A percentile compares a stretch with the other conserved stretches of the same genome.
phyloP scores from a whole-genome alignment of 2,113 vertebrate species.

The Callipepla californica region DNA sequence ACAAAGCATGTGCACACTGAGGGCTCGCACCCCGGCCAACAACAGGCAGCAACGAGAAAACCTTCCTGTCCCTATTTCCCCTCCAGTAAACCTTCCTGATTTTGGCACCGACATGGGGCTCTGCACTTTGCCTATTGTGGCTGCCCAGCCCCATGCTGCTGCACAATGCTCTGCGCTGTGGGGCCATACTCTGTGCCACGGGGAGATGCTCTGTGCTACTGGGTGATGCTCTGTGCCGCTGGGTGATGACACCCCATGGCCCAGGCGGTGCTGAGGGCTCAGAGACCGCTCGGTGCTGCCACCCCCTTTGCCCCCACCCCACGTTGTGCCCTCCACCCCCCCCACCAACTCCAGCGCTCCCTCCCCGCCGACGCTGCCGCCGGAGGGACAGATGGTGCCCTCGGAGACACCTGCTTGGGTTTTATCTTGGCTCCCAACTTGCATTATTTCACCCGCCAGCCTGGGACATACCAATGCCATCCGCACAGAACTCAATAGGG shows the following conservation, averaged over 20 bases:
- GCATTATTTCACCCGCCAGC: slow-evolving; percentile 70
- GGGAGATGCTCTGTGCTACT: not conserved
- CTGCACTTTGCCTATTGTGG: not conserved
- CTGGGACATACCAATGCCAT: slow-evolving; percentile 20
- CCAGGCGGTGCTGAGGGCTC: not conserved
- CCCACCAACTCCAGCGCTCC: slow-evolving; percentile 32
- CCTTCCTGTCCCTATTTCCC: not conserved
- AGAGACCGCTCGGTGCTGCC: not conserved
- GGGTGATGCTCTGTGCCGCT: too few relatives aligned
- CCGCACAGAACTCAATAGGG: not conserved
- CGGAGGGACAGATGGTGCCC: slow-evolving; percentile 70
- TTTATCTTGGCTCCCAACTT: slow-evolving; percentile 65
- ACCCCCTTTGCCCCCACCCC: not conserved
- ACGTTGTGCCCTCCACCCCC: not conserved
- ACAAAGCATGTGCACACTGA: not conserved
- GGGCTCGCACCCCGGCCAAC: not conserved
- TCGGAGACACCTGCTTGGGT: slow-evolving; percentile 68
- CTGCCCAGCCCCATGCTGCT: not conserved
- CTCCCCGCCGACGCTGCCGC: slow-evolving; percentile 44
- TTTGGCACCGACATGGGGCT: not conserved
- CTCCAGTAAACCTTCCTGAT: not conserved
- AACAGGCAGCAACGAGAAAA: not conserved
- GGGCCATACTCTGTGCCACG: not conserved
- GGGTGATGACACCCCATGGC: not conserved
- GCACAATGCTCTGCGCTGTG: not conserved